phyloP scores from a whole-genome alignment of 1,140 invertebrate species.

The Lepidurus apus region DNA sequence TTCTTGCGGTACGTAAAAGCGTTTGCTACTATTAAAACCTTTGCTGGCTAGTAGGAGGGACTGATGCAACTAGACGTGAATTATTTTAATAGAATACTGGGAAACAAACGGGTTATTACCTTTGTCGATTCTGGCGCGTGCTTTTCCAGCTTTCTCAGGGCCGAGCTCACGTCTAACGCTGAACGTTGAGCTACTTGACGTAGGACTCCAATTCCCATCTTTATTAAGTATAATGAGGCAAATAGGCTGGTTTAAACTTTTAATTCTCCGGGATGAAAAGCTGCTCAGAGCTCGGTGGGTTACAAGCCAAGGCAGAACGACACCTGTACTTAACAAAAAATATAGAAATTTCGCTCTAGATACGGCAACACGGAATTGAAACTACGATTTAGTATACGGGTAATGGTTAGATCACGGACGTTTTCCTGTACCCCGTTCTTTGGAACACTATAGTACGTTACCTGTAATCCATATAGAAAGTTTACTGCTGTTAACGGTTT shows the following conservation, averaged over 20 bases:
- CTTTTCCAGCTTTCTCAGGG: background rate
- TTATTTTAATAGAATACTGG: background rate
- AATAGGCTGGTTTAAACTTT: background rate
- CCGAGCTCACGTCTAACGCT: background rate
- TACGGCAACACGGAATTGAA: background rate
- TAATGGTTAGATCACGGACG: too few species aligned
- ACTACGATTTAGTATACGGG: too few species aligned
- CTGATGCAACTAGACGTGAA: background rate
- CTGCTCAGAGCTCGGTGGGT: background rate
- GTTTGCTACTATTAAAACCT: background rate
- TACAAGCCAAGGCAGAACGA: background rate
- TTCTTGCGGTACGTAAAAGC: background rate
- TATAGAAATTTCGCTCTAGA: background rate
- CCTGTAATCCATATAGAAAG: constrained; percentile 13
- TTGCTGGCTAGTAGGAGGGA: background rate
- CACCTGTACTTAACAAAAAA: background rate
- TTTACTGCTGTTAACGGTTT: background rate
- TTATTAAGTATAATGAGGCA: background rate
- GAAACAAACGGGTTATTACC: background rate
- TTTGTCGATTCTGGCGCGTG: background rate
- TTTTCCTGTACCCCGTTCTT: too few species aligned
- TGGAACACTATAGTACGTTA: background rate
- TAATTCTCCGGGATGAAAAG: background rate
- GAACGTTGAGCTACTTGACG: background rate
- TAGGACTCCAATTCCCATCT: background rate